phyloP scores from a whole-genome alignment of 2,797 vertebrate species.

The Alosa sapidissima region DNA sequence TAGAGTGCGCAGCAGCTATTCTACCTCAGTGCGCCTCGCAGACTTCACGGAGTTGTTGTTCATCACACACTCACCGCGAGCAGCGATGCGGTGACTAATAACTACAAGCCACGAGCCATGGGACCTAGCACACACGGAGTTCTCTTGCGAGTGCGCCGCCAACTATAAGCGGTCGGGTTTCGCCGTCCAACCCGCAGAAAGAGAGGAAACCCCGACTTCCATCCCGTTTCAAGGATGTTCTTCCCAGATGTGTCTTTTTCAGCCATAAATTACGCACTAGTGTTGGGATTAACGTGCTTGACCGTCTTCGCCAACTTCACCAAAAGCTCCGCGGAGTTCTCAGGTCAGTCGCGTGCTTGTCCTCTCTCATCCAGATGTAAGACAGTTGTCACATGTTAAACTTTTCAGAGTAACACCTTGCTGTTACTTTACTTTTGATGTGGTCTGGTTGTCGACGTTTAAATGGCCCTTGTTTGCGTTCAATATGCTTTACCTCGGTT shows the following conservation, averaged over 20 bases:
- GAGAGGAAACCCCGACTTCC: slow-evolving; percentile 48
- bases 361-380: neutral
- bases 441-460: neutral
- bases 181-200: slow-evolving; percentile 54
- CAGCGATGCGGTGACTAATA: slow-evolving; percentile 58
- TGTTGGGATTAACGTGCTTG: slow-evolving; percentile 79
- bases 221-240: slow-evolving; percentile 82
- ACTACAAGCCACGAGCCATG: slow-evolving; percentile 59
- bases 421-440: no score
- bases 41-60: slow-evolving; percentile 19
- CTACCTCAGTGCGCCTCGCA: neutral
- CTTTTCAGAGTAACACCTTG: neutral
- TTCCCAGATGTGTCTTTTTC: slow-evolving; percentile 74
- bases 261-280: slow-evolving; percentile 72
- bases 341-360: slow-evolving; percentile 74
- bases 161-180: slow-evolving; percentile 46
- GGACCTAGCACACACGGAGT: slow-evolving; percentile 62
- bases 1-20: slow-evolving; percentile 16
- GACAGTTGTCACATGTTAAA: slow-evolving; percentile 10
- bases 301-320: slow-evolving; percentile 73
- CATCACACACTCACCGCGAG: slow-evolving; percentile 39
- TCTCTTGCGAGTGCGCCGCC: slow-evolving; percentile 47
- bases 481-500: neutral
- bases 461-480: neutral
- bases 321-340: slow-evolving; percentile 77